Conservation (phyloP, 2,113 vertebrate genomes). For the Australoheros scitulus region DNA sequence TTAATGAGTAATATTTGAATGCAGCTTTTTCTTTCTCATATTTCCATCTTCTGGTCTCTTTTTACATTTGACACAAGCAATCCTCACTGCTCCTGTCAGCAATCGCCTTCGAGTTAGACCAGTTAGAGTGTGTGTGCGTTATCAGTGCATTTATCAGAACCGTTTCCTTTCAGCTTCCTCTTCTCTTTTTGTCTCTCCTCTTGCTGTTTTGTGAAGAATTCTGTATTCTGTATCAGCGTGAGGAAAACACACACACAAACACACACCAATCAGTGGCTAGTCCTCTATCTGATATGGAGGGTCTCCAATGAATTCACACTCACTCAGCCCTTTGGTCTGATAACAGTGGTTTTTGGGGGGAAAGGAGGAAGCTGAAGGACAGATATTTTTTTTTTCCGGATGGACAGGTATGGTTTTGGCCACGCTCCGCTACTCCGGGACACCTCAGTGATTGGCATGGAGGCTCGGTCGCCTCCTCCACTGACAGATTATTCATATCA, state of each 20-base stretch:
- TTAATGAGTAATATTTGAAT: background rate
- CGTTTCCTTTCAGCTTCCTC: background rate
- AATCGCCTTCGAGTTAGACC: background rate
- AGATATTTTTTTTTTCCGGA: constrained; percentile 67
- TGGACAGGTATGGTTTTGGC: constrained; percentile 71
- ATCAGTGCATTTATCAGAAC: constrained; percentile 54
- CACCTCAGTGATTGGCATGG: constrained; percentile 69
- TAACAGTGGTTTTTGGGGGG: constrained; percentile 42
- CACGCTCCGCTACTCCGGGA: constrained; percentile 64
- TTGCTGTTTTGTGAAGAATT: constrained; percentile 15
- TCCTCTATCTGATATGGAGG: constrained; percentile 59
- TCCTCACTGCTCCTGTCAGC: background rate
- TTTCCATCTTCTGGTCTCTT: background rate
- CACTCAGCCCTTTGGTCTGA: constrained; percentile 57
- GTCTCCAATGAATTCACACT: constrained; percentile 44
- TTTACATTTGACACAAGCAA: background rate
- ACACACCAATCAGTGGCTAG: constrained; percentile 45
- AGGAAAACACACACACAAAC: constrained; percentile 32
- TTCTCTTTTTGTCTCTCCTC: constrained; percentile 5
- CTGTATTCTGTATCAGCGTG: constrained; percentile 8
- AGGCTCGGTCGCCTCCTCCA: constrained; percentile 54
- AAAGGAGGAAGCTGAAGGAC: constrained; percentile 57
- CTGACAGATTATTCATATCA: constrained; percentile 81
- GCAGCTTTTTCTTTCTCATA: background rate
- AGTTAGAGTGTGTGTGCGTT: constrained; percentile 16